These are phyloP conservation scores for Barypeithes pellucidus DNA, from an alignment of 2,888 invertebrate genomes.

Conservation along the genomic window DNA sequence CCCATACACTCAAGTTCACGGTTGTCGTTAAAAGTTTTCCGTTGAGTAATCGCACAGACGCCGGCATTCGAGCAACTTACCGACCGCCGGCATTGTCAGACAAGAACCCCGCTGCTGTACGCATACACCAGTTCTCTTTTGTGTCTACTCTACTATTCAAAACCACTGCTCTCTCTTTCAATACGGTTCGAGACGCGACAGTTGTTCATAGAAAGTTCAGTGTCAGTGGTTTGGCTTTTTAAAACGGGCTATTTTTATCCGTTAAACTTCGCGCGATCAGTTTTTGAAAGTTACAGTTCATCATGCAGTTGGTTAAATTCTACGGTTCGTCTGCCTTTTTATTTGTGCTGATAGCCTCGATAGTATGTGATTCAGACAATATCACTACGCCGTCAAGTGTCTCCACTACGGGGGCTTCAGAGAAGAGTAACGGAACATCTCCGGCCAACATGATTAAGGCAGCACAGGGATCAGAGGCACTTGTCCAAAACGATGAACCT, in stretches of 20 bases:
- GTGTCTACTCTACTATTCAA: conserved; percentile 34
- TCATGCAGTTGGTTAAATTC: neutral
- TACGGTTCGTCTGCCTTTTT: neutral
- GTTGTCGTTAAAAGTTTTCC: conserved; percentile 32
- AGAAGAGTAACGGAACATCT: neutral
- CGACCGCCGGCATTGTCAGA: conserved; percentile 31
- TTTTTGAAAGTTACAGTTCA: neutral
- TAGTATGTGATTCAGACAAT: neutral
- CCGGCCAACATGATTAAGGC: neutral
- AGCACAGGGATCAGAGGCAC: neutral
- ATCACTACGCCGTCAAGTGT: neutral
- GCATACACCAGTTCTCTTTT: conserved; percentile 39
- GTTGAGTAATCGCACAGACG: conserved; percentile 48
- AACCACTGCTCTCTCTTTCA: conserved; percentile 34
- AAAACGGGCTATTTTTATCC: conserved; percentile 7
- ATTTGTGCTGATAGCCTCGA: neutral
- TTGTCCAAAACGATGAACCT: neutral
- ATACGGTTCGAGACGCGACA: conserved; percentile 14
- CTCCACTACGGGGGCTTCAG: neutral
- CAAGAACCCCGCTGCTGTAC: conserved; percentile 37
- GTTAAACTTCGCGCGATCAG: conserved; percentile 4
- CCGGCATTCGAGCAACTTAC: conserved; percentile 28
- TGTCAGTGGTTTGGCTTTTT: conserved; percentile 7
- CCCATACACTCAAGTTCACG: conserved; percentile 44
- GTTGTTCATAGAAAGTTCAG: conserved; percentile 27